These are phyloP conservation scores for Antitype chi DNA, from an alignment of 2,888 invertebrate genomes.

Conservation along the genomic window DNA sequence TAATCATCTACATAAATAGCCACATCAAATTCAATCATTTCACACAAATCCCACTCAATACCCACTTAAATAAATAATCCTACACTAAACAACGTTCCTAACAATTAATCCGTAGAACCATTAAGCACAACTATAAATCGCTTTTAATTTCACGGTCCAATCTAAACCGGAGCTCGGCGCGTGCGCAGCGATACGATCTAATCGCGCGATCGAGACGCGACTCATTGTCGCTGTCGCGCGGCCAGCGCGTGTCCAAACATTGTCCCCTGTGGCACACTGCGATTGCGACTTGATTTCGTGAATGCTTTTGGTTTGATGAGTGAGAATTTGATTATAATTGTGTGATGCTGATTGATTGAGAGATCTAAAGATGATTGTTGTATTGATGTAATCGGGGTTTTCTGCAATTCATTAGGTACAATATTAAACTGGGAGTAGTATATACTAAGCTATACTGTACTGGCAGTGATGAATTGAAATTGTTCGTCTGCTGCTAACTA, in stretches of 20 bases:
- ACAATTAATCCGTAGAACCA: conserved; percentile 76
- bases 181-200: conserved; percentile 83
- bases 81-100: conserved; percentile 69
- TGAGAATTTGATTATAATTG: conserved; percentile 45
- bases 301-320: conserved; percentile 55
- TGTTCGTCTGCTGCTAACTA: background rate
- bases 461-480: background rate
- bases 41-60: conserved; percentile 55
- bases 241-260: conserved; percentile 83
- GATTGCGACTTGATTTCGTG: conserved; percentile 47
- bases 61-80: conserved; percentile 63
- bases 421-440: background rate
- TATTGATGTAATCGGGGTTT: conserved; percentile 20
- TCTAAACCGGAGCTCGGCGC: conserved; percentile 80
- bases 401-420: conserved; percentile 12
- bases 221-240: conserved; percentile 81
- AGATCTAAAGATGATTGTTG: conserved; percentile 26
- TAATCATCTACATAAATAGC: conserved; percentile 22
- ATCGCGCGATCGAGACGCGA: conserved; percentile 82
- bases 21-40: conserved; percentile 56
- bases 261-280: conserved; percentile 71
- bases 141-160: conserved; percentile 81
- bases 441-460: background rate
- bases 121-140: conserved; percentile 79
- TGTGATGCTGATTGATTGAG: conserved; percentile 38